These are phyloP conservation scores for Caenorhabditis remanei DNA, from an alignment of 1,140 invertebrate species.

Conservation along the genomic window DNA sequence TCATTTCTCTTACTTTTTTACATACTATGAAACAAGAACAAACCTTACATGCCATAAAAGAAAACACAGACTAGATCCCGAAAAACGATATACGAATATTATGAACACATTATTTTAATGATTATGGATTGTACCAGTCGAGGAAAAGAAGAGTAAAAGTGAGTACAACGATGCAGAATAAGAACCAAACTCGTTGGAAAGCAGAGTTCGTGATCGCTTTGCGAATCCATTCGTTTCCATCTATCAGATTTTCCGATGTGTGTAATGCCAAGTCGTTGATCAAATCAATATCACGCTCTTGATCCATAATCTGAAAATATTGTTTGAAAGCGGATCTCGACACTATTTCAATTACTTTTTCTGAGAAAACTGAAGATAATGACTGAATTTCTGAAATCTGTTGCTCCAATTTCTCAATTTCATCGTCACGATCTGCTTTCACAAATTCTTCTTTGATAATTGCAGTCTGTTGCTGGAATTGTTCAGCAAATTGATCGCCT, in stretches of 20 bases:
- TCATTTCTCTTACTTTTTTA: not conserved
- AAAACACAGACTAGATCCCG: not conserved
- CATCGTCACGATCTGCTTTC: constrained; percentile 13
- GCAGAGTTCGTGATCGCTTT: constrained; percentile 87
- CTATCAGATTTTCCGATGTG: constrained; percentile 92
- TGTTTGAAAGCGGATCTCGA: not conserved
- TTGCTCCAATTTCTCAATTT: constrained; percentile 31
- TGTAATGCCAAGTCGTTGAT: constrained; percentile 89
- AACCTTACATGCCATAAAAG: constrained; percentile 14
- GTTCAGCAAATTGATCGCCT: not conserved
- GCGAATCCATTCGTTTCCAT: constrained; percentile 94
- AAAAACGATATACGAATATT: not conserved
- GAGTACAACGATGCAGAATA: constrained; percentile 95
- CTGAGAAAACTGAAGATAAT: constrained; percentile 9
- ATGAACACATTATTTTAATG: not conserved
- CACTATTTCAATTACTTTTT: constrained; percentile 9
- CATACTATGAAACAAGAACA: constrained; percentile 12
- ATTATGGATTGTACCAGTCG: constrained; percentile 97
- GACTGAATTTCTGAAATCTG: constrained; percentile 27
- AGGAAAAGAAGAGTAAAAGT: constrained; percentile 94
- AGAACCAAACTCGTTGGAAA: constrained; percentile 89
- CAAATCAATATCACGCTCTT: constrained; percentile 90
- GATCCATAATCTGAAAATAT: constrained; percentile 69
- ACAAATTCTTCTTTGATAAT: constrained; percentile 13
- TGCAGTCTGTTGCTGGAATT: constrained; percentile 26